Evolutionary conservation across 2,797 vertebrate species (phyloP).

Genomic region (Gadopsis bispinosus): DNA sequence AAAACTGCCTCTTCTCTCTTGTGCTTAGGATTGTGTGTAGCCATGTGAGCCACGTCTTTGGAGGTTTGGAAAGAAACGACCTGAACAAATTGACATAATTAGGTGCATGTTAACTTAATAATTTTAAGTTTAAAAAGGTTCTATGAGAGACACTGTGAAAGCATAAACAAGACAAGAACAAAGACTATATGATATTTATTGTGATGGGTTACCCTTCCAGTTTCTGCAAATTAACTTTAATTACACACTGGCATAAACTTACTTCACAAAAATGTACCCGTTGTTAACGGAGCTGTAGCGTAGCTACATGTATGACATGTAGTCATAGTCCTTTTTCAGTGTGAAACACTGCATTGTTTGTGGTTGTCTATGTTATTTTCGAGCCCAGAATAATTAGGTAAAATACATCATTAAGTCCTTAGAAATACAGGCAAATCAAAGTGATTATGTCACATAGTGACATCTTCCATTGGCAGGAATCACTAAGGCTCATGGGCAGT

Average conservation of each 20-base stretch:
- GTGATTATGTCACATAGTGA: too few species aligned
- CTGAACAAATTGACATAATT: too few species aligned
- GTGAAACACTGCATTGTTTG: neutral
- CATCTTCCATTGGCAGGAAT: neutral
- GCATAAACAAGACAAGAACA: too few species aligned
- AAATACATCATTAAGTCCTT: neutral
- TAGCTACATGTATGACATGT: neutral
- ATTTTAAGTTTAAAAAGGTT: too few species aligned
- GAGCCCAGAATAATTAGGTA: neutral
- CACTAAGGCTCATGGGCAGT: neutral
- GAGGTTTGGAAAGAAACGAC: too few species aligned
- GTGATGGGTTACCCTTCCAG: neutral
- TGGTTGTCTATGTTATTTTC: neutral
- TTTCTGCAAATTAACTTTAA: neutral
- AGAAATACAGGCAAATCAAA: conserved; percentile 12
- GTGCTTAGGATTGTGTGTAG: neutral
- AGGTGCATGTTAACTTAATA: too few species aligned
- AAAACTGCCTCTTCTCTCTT: neutral
- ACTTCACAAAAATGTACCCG: neutral
- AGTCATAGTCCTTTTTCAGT: neutral
- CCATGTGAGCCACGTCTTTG: neutral
- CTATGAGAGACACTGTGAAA: too few species aligned
- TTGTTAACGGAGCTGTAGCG: neutral
- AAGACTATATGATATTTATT: neutral
- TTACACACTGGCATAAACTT: neutral